A percentile compares a stretch with the other conserved stretches of the same genome.
These are phyloP conservation scores for Phenganax stokvisi DNA, from an alignment of 92 coral and sea anemone species.

Conservation along the genomic window DNA sequence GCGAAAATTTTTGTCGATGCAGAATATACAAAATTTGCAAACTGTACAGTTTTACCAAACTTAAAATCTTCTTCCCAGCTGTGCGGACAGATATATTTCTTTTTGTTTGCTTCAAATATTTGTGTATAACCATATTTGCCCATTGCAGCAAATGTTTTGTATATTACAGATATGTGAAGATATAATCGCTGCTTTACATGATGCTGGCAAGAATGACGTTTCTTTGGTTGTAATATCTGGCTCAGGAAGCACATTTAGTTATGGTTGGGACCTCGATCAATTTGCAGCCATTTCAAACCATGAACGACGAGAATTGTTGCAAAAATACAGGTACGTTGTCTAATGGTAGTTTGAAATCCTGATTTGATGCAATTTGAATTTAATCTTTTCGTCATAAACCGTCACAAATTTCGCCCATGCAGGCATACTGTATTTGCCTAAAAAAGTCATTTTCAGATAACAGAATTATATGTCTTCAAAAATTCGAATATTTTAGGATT, in stretches of 20 bases:
- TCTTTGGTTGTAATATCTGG: slow-evolving; percentile 72
- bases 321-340: slow-evolving; percentile 82
- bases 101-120: no score
- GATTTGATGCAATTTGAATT: not conserved
- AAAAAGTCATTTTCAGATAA: no score
- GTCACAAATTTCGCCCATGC: no score
- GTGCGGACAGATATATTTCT: no score
- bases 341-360: not conserved
- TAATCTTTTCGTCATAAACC: not conserved
- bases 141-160: not conserved
- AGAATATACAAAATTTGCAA: no score
- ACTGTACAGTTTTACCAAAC: no score
- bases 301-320: slow-evolving; percentile 62
- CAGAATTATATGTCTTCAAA: no score
- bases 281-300: slow-evolving; percentile 38
- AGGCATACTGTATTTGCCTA: no score
- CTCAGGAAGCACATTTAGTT: slow-evolving; percentile 69
- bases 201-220: slow-evolving; percentile 75
- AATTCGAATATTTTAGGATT: no score
- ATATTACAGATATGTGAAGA: slow-evolving; percentile 83
- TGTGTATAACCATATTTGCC: not conserved
- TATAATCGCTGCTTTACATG: slow-evolving; percentile 69
- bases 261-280: slow-evolving; percentile 75
- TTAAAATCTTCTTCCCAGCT: no score
- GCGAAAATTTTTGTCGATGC: no score